phyloP scores from a whole-genome alignment of 2,113 vertebrate species.

The Mustelus asterias region DNA sequence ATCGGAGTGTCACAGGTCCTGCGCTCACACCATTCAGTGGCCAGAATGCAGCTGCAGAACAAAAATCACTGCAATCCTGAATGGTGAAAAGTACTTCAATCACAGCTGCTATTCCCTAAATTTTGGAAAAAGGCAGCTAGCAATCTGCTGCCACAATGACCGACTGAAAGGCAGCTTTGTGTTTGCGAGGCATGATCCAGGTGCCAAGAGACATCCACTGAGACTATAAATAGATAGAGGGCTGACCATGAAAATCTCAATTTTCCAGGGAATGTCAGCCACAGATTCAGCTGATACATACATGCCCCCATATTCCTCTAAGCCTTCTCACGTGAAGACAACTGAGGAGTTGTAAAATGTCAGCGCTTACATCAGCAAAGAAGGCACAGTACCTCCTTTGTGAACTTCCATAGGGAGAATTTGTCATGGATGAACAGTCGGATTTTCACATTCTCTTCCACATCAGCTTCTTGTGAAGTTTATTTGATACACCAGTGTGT shows the following conservation, averaged over 20 bases:
- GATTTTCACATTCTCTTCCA: slow-evolving; percentile 19
- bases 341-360: neutral
- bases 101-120: slow-evolving; percentile 8
- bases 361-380: slow-evolving; percentile 23
- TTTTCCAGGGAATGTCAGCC: neutral
- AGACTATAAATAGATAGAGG: slow-evolving; percentile 25
- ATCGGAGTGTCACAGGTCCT: neutral
- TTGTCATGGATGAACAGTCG: neutral
- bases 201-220: slow-evolving; percentile 23
- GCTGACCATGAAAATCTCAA: slow-evolving; percentile 10
- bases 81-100: neutral
- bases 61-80: neutral
- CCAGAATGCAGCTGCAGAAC: neutral
- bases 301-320: neutral
- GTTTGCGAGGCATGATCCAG: slow-evolving; percentile 27
- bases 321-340: neutral
- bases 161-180: slow-evolving; percentile 18
- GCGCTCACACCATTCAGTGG: neutral
- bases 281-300: slow-evolving; percentile 16
- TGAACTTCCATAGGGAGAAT: neutral
- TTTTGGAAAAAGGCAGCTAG: neutral
- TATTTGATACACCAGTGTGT: neutral
- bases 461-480: neutral
- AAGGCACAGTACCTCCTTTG: slow-evolving; percentile 18
- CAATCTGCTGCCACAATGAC: slow-evolving; percentile 13